Conservation (phyloP, 2,113 vertebrate genomes). For the Rhinolophus sinicus region DNA sequence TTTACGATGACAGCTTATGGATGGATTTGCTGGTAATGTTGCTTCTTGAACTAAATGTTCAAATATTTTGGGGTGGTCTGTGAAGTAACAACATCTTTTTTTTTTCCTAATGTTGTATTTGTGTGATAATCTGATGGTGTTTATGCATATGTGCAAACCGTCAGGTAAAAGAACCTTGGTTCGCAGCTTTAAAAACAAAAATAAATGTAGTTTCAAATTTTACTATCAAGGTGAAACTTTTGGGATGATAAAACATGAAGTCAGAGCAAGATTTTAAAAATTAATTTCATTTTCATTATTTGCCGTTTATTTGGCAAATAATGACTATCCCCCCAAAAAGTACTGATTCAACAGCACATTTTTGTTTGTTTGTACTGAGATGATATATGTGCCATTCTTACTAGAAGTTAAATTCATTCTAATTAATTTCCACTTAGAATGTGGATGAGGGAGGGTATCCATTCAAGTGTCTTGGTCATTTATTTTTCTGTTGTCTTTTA, state of each 20-base stretch:
- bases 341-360: neutral
- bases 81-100: neutral
- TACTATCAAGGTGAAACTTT: neutral
- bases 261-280: neutral
- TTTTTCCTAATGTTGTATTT: neutral
- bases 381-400: neutral
- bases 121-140: neutral
- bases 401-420: constrained; percentile 19
- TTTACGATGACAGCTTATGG: neutral
- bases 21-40: neutral
- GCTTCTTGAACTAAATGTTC: neutral
- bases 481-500: neutral
- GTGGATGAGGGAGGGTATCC: neutral
- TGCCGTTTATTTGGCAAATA: neutral
- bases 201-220: neutral
- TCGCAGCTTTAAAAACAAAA: neutral
- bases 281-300: neutral
- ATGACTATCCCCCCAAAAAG: neutral
- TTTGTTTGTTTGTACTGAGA: neutral
- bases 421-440: constrained; percentile 33
- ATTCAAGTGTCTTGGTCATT: neutral
- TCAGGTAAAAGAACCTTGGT: neutral
- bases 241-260: neutral
- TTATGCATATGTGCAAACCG: neutral
- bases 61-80: neutral